A percentile compares a stretch with the other conserved stretches of the same genome.
phyloP scores from a whole-genome alignment of 2,113 vertebrate genomes.

The Alethe diademata region DNA sequence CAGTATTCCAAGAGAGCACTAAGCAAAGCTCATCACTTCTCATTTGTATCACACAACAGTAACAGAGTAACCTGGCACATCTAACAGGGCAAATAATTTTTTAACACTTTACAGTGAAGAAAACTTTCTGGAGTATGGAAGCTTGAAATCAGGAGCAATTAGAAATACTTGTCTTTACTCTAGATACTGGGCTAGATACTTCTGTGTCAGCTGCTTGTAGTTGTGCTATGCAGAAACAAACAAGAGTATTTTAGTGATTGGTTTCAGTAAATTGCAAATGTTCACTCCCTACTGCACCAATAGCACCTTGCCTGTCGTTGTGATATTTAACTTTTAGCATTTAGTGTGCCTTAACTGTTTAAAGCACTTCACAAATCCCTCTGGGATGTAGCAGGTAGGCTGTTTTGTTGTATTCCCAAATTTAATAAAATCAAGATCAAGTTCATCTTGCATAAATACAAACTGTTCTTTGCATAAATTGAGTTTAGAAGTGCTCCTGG shows the following conservation, averaged over 20 bases:
- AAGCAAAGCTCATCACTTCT: background rate
- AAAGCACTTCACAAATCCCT: background rate
- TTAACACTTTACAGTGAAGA: background rate
- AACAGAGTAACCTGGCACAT: background rate
- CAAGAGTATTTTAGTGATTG: background rate
- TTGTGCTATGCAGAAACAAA: background rate
- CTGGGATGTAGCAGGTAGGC: background rate
- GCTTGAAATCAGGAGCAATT: background rate
- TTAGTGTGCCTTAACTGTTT: background rate
- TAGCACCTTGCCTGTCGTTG: background rate
- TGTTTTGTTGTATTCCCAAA: background rate
- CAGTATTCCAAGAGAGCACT: background rate
- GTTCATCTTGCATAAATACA: background rate
- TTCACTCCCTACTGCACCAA: background rate
- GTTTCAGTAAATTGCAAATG: background rate
- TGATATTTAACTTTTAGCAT: background rate
- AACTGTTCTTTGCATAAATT: background rate
- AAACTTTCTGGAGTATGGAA: background rate
- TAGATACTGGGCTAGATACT: background rate
- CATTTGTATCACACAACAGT: background rate
- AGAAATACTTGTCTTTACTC: background rate
- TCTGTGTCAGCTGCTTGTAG: background rate
- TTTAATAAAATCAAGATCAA: background rate
- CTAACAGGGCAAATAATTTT: background rate
- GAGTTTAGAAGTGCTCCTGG: background rate